Evolutionary conservation across 2,888 invertebrate genomes (phyloP), one percentile per base, ranked within the genome.

Genomic region (Myopa testacea): DNA sequence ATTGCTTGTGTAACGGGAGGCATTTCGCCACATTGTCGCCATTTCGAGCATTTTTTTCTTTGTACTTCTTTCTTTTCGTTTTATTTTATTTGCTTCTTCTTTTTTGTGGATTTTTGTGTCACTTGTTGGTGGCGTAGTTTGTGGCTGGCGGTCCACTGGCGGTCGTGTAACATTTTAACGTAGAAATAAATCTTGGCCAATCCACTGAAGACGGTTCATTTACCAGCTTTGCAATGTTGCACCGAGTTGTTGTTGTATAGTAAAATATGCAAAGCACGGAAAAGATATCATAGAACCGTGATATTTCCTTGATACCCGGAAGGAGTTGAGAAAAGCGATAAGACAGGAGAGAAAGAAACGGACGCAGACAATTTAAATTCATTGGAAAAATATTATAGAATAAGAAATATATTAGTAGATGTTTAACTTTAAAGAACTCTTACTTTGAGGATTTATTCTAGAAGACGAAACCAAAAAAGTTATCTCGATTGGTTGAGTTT

Each of bases 121-220:
- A 75, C 67, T 75, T 75, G 74, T 63, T 63, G 73, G 50, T 38
- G 37, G 37, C 65, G 34, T 10, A 55, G 19, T 72, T 45, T 60
- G 38, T 75, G 67, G 65, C 62, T 63, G 26, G 19, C 19, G n/a
- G 19, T 63, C 19, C 7, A 14, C 52, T 67, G 50, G 52, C 19
- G 65, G 75, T 75, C 67, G 52, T 34, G 75, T 65, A 67, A 67
- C 73, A 75, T 75, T 67, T 50, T 75, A 55, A 19, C 45, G 12
- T 38, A 40, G 37, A 68, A 75, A 68, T 76, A 76, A 78, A 79
- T 79, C 76, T 76, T 79, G 73, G 73, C 69, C 79, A 78, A 78
- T 79, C 79, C 67, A 60, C 50, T 79, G 78, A 76, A 78, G 76
- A 78, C 78, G 76, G 58, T 79, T 75, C 77, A 79, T 75, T 79